These are phyloP conservation scores for Bubo bubo DNA, from an alignment of 2,113 vertebrate species.

Conservation along the genomic window DNA sequence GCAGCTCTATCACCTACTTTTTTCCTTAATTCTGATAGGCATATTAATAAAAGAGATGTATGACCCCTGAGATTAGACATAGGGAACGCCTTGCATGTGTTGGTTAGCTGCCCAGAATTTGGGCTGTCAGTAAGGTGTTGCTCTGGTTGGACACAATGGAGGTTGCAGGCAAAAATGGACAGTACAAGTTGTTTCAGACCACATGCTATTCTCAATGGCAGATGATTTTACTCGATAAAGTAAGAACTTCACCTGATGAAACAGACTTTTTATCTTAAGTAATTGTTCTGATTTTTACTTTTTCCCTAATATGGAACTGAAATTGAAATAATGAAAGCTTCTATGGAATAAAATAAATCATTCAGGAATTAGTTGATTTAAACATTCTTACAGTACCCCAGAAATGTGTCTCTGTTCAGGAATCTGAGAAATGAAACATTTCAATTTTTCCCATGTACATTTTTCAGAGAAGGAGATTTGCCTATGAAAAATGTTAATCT, in stretches of 20 bases:
- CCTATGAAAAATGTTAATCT: neutral
- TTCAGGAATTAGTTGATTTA: neutral
- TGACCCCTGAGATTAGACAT: neutral
- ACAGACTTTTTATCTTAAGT: neutral
- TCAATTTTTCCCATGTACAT: neutral
- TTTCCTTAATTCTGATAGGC: neutral
- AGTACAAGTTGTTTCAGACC: neutral
- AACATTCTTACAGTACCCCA: neutral
- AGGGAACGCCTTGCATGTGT: neutral
- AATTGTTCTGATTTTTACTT: neutral
- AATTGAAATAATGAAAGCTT: neutral
- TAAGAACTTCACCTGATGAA: neutral
- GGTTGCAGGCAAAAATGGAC: neutral
- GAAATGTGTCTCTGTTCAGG: neutral
- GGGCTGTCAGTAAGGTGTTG: neutral
- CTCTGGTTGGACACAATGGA: neutral
- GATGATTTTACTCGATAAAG: neutral
- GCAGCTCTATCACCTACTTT: neutral
- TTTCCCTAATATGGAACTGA: neutral
- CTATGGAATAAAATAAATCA: neutral
- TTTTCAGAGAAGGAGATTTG: neutral
- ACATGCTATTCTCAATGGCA: neutral
- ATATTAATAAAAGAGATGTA: neutral
- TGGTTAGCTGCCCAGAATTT: neutral
- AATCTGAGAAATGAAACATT: neutral